Percentiles rank a stretch among this genome's conserved stretches.
These are phyloP conservation scores for Danio aesculapii DNA, from an alignment of 2,797 vertebrate species.

Conservation along the genomic window DNA sequence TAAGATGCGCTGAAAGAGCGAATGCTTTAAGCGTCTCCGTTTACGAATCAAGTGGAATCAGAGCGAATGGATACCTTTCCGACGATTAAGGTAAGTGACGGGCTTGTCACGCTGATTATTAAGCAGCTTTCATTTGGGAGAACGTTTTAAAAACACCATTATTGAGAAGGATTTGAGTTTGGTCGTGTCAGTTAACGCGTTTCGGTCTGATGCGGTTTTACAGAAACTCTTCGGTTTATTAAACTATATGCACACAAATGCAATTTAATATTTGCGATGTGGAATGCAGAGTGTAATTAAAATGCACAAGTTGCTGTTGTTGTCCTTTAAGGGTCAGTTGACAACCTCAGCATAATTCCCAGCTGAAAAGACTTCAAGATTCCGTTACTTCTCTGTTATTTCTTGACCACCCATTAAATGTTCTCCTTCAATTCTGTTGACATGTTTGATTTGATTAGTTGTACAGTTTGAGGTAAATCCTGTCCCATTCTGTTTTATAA, in stretches of 20 bases:
- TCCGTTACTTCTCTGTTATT: neutral
- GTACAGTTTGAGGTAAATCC: neutral
- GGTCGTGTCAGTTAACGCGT: neutral
- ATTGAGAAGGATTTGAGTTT: neutral
- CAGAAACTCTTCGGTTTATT: neutral
- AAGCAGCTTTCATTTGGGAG: neutral
- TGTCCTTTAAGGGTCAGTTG: neutral
- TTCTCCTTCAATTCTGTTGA: neutral
- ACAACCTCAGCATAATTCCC: neutral
- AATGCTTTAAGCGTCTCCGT: conserved; percentile 45
- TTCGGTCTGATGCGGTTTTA: neutral
- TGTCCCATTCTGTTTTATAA: neutral
- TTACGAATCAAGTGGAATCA: conserved; percentile 33
- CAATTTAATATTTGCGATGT: neutral
- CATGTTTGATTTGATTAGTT: neutral
- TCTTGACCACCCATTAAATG: neutral
- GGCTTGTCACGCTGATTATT: neutral
- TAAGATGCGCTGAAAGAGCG: conserved; percentile 54
- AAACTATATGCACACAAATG: neutral
- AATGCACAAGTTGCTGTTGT: neutral
- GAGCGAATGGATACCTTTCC: conserved; percentile 55
- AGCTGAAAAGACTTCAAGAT: neutral
- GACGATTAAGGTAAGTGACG: conserved; percentile 60
- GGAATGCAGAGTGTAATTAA: conserved; percentile 32
- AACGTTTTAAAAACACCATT: neutral